Base-by-base conservation (phyloP, 37 sponge, comb jelly and placozoan species). In the Hexactinellida sp. region DNA sequence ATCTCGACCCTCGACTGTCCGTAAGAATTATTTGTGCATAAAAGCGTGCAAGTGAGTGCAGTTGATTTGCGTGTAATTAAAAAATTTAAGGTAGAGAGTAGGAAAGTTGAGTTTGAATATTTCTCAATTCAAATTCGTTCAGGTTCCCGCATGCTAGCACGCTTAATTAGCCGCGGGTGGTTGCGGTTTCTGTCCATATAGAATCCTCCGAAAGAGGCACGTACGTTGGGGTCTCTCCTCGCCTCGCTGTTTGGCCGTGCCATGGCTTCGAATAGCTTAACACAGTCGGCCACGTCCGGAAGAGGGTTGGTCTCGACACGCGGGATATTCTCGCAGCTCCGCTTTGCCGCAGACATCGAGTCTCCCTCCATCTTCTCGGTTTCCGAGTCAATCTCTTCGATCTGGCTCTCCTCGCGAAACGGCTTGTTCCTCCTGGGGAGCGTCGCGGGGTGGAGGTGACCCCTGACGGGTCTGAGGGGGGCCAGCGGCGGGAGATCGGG, bases 261-360 rank as follows among this genome's bases (percentile, higher is more conserved):
- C 76, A 63, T 63, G 76, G 76, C 76, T 63, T 63, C 76, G 30
- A 63, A 63, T n/a, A 63, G 76, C 76, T n/a, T 10, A 7, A 63
- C 76, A 63, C 76, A 63, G 76, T 63, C 76, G 3, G 76, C 25
- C 34, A 63, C 76, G 13, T 63, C 76, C 34, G 76, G 76, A n/a
- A 63, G 76, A n/a, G 76, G 76, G 5, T 10, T n/a, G 1, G 76
- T 63, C 76, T 63, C 76, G 32, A 63, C 76, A 63, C 76, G 13
- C n/a, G n/a, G n/a, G n/a, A n/a, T n/a, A n/a, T n/a, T n/a, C n/a
- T n/a, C n/a, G 52, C 52, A 47, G 16, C 52, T 16, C 16, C 16
- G 13, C 16, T 16, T 47, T 9, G 9, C 52, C 16, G 16, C 16
- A 47, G 16, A 19, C 13, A 47, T 16, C 13, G 9, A 19, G 16